Evolutionary conservation across 2,113 vertebrate species (phyloP).

Genomic region (Nesogale talazaci): DNA sequence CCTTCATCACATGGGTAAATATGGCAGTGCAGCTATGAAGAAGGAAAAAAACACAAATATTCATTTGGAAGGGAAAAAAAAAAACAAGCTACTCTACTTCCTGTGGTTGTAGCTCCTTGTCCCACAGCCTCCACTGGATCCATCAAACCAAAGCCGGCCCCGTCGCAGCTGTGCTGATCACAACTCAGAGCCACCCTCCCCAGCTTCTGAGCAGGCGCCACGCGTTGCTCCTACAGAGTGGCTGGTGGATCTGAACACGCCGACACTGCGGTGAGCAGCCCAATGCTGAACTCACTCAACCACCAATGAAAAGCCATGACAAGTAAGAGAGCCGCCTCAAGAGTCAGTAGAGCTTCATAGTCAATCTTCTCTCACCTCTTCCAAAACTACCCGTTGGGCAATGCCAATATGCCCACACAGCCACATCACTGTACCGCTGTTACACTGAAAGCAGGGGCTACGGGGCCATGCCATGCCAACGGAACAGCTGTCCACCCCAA

Average conservation of each 20-base stretch:
- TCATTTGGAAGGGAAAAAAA: conserved; percentile 29
- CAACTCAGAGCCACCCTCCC: no score
- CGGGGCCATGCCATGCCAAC: not conserved
- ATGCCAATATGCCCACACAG: not conserved
- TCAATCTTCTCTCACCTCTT: conserved; percentile 13
- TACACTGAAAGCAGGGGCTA: not conserved
- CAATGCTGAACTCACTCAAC: no score
- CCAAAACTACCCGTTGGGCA: not conserved
- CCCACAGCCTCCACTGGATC: not conserved
- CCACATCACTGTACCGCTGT: not conserved
- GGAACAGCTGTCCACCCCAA: not conserved
- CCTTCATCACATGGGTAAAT: not conserved
- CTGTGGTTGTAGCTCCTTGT: not conserved
- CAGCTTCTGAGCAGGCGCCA: no score
- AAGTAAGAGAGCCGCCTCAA: not conserved
- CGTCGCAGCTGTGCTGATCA: no score
- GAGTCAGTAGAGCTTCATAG: not conserved
- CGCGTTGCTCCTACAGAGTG: no score
- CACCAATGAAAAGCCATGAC: not conserved
- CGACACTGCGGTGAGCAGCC: no score
- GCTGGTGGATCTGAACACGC: no score
- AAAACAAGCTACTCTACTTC: not conserved
- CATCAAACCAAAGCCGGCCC: no score
- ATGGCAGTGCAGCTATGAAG: not conserved
- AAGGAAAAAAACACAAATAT: not conserved